Percentiles rank a stretch among this genome's conserved stretches.
Evolutionary conservation across 2,797 vertebrate genomes (phyloP).

Genomic region (Lepilemur septentrionalis): DNA sequence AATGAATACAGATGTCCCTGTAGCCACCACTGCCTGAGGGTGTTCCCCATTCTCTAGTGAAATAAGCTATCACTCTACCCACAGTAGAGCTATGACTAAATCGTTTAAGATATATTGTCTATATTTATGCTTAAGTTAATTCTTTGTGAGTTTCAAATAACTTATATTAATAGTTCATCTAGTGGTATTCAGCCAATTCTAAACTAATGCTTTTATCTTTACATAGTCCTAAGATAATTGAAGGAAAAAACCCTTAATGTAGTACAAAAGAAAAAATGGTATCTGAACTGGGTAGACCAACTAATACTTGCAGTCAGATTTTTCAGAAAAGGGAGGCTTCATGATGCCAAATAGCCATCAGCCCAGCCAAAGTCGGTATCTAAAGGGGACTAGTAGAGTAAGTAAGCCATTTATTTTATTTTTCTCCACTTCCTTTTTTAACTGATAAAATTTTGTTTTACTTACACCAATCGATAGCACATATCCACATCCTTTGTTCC

Average conservation of each 20-base stretch:
- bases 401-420: not conserved
- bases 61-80: not conserved
- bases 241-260: not conserved
- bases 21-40: not conserved
- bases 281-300: not conserved
- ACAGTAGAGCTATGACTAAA: not conserved
- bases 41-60: not conserved
- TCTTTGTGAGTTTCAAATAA: conserved; percentile 11
- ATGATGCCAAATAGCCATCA: not conserved
- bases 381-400: not conserved
- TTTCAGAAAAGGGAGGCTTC: not conserved
- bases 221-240: not conserved
- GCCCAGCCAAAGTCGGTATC: not conserved
- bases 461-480: not conserved
- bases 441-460: not conserved
- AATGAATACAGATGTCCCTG: not conserved
- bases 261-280: not conserved
- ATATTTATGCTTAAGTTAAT: not conserved
- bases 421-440: not conserved
- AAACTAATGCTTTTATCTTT: conserved; percentile 12
- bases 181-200: not conserved
- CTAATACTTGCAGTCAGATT: not conserved
- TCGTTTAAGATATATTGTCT: not conserved
- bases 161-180: not conserved
- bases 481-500: not conserved